A percentile compares a stretch with the other conserved stretches of the same genome.
Conservation (phyloP, 1,140 invertebrate genomes). For the Daktulosphaira vitifoliae region DNA sequence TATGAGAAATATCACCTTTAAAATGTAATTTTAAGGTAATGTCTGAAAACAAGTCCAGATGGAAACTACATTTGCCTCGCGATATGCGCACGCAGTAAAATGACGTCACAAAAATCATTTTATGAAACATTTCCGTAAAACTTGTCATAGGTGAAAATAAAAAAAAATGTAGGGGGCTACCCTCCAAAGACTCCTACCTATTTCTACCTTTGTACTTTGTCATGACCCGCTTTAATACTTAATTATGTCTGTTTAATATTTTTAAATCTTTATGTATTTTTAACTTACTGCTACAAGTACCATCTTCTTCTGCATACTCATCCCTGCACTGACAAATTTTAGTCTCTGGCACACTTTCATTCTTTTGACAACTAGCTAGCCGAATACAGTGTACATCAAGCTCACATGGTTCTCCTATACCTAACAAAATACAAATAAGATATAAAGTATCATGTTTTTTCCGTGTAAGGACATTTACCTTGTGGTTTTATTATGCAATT, state of each 20-base stretch:
- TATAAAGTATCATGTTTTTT: too few relatives aligned
- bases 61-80: too few relatives aligned
- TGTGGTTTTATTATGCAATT: constrained; percentile 20
- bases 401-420: constrained; percentile 3
- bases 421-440: not conserved
- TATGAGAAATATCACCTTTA: too few relatives aligned
- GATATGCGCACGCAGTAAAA: not conserved
- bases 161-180: too few relatives aligned
- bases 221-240: too few relatives aligned
- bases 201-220: too few relatives aligned
- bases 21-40: too few relatives aligned
- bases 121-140: not conserved
- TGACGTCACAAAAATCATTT: not conserved
- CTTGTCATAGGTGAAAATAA: too few relatives aligned
- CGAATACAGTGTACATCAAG: constrained; percentile 8
- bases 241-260: too few relatives aligned
- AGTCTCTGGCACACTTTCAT: not conserved
- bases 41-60: too few relatives aligned
- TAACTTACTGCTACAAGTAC: constrained; percentile 13
- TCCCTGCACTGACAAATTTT: constrained; percentile 22
- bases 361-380: not conserved
- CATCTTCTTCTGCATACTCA: constrained; percentile 1
- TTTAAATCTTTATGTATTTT: too few relatives aligned
- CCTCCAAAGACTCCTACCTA: too few relatives aligned
- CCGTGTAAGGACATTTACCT: constrained; percentile 15